Conservation (phyloP, 2,113 vertebrate genomes). For the Shinisaurus crocodilurus region DNA sequence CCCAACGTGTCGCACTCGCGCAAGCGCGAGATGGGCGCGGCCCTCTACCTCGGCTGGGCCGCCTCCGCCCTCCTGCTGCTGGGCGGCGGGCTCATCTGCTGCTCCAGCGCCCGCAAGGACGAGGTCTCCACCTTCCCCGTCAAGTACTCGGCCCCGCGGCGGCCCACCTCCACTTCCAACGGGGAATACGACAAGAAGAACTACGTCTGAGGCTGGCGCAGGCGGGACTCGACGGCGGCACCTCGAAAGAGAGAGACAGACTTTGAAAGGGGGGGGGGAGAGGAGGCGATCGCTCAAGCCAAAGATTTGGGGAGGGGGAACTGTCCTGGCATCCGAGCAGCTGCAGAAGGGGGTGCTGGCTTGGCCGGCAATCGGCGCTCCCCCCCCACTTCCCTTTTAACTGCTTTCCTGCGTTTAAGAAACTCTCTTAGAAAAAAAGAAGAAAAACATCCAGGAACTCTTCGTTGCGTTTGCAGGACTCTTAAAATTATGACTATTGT, state of each 20-base stretch:
- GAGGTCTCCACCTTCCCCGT: constrained; percentile 84
- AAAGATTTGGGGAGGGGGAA: no score
- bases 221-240: not conserved
- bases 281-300: not conserved
- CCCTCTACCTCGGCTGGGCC: constrained; percentile 97
- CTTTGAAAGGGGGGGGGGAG: not conserved
- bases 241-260: not conserved
- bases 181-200: constrained; percentile 98
- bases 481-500: not conserved
- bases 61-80: constrained; percentile 89
- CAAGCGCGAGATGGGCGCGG: constrained; percentile 95
- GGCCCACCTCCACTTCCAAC: constrained; percentile 65
- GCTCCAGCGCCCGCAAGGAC: constrained; percentile 81
- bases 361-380: not conserved
- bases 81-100: constrained; percentile 90
- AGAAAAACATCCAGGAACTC: not conserved
- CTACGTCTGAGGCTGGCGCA: constrained; percentile 84
- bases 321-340: no score
- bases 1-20: constrained; percentile 82
- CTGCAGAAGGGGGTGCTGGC: not conserved
- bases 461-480: not conserved
- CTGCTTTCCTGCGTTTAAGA: not conserved
- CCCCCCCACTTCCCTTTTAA: not conserved
- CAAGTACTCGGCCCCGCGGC: constrained; percentile 89
- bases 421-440: no score